Percentiles rank a stretch among this genome's conserved stretches.
phyloP scores from a whole-genome alignment of 2,113 vertebrate genomes.

The Phoenicopterus ruber region DNA sequence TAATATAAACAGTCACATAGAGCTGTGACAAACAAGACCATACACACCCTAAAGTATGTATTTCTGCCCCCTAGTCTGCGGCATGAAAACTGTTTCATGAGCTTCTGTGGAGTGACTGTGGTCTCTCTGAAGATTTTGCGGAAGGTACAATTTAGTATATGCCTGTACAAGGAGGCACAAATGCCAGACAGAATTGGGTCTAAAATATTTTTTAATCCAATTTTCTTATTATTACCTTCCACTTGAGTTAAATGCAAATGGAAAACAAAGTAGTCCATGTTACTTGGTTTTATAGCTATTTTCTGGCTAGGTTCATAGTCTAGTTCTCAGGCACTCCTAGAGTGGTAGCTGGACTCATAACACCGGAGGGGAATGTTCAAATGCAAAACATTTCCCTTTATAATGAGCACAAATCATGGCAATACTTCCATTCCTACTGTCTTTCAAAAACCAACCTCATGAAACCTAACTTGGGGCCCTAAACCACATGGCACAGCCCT shows the following conservation, averaged over 20 bases:
- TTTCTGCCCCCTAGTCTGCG: background rate
- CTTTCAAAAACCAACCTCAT: background rate
- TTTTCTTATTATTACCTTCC: slow-evolving; percentile 9
- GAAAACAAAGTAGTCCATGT: background rate
- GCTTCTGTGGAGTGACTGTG: background rate
- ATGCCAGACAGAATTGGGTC: background rate
- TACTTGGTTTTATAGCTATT: background rate
- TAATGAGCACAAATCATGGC: background rate
- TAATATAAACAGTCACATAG: background rate
- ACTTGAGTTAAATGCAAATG: background rate
- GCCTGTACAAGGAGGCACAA: background rate
- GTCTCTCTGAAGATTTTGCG: background rate
- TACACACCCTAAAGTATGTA: accelerated
- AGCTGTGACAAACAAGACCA: background rate
- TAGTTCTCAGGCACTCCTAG: background rate
- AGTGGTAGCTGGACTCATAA: background rate
- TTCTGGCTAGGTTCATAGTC: background rate
- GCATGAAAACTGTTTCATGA: background rate
- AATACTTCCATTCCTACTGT: slow-evolving; percentile 7
- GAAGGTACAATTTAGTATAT: background rate
- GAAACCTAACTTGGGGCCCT: background rate
- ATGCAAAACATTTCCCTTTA: slow-evolving; percentile 14
- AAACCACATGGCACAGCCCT: background rate
- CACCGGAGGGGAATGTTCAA: background rate
- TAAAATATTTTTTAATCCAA: background rate